These are phyloP conservation scores for Tholera decimalis DNA, from an alignment of 2,888 invertebrate species.

Conservation along the genomic window DNA sequence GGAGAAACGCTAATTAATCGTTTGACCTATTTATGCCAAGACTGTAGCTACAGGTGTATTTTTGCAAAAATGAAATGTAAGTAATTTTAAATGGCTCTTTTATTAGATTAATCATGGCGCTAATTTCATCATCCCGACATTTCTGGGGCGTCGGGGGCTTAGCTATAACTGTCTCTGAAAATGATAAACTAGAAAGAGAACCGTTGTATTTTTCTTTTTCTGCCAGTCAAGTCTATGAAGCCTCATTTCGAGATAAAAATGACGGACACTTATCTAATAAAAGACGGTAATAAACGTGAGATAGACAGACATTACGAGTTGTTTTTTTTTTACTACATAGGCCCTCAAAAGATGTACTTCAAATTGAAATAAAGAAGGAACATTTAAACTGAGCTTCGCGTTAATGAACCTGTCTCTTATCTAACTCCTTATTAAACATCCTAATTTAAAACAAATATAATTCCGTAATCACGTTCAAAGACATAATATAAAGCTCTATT, in stretches of 20 bases:
- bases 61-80: neutral
- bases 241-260: constrained; percentile 26
- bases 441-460: neutral
- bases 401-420: neutral
- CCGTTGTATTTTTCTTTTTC: constrained; percentile 25
- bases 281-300: constrained; percentile 32
- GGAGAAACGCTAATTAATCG: too few species aligned
- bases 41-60: neutral
- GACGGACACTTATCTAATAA: constrained; percentile 31
- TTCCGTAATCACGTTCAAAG: neutral
- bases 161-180: constrained; percentile 30
- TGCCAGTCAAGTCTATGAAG: constrained; percentile 13
- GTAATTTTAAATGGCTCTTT: constrained; percentile 2
- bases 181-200: constrained; percentile 23
- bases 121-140: constrained; percentile 14
- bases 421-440: neutral
- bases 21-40: neutral
- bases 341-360: neutral
- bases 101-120: constrained; percentile 11
- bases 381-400: neutral
- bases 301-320: constrained; percentile 30
- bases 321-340: neutral
- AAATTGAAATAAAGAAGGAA: constrained; percentile 1
- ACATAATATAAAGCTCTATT: neutral
- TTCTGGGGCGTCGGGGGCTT: constrained; percentile 23